Conservation (phyloP, 2,113 vertebrate genomes). For the Scortum barcoo region DNA sequence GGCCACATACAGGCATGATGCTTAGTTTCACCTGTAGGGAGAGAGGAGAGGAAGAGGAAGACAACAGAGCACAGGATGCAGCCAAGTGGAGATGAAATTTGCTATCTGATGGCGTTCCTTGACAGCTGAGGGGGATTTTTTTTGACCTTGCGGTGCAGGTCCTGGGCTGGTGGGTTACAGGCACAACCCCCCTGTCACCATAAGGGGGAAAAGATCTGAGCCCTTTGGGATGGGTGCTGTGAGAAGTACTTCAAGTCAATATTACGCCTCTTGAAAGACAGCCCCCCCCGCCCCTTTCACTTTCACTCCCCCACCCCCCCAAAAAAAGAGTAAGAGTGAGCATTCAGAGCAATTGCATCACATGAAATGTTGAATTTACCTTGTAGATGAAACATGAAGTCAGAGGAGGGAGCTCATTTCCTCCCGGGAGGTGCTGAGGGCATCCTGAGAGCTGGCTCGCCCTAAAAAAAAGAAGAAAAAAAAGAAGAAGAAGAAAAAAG, state of each 20-base stretch:
- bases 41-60: not conserved
- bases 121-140: conserved; percentile 38
- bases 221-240: conserved; percentile 54
- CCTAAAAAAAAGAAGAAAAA: too few relatives aligned
- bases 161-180: conserved; percentile 67
- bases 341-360: conserved; percentile 6
- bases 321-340: conserved; percentile 61
- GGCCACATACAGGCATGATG: conserved; percentile 36
- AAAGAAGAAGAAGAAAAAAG: too few relatives aligned
- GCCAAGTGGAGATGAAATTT: conserved; percentile 43
- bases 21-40: conserved; percentile 66
- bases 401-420: conserved; percentile 53
- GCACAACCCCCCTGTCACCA: conserved; percentile 72
- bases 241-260: conserved; percentile 68
- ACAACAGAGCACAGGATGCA: conserved; percentile 49
- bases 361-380: conserved; percentile 74
- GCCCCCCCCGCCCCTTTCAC: too few relatives aligned
- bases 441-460: conserved; percentile 52
- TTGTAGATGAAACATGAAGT: conserved; percentile 78
- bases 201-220: conserved; percentile 33
- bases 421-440: conserved; percentile 54
- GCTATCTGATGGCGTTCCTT: conserved; percentile 42
- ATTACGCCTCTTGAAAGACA: conserved; percentile 51
- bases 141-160: conserved; percentile 85
- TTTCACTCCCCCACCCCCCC: too few relatives aligned